phyloP scores from a whole-genome alignment of 2,113 vertebrate genomes.

The Oceanodroma tethys region DNA sequence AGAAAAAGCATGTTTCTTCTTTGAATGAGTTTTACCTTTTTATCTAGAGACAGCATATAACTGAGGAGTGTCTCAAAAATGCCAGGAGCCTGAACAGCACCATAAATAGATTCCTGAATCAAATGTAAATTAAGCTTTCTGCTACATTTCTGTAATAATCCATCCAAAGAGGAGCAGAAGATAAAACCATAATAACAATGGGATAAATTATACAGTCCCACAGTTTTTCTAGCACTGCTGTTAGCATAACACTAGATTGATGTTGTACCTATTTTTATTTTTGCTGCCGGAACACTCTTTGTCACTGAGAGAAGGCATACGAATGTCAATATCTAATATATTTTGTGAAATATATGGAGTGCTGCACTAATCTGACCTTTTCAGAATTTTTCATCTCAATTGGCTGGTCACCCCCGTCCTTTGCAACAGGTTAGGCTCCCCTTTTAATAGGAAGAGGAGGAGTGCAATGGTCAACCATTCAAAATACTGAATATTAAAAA shows the following conservation, averaged over 20 bases:
- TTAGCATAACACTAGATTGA: neutral
- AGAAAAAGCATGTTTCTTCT: slow-evolving; percentile 29
- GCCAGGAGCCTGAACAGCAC: neutral
- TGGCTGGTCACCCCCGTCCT: slow-evolving; percentile 30
- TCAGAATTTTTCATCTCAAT: slow-evolving; percentile 61
- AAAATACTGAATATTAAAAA: slow-evolving; percentile 76
- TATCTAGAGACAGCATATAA: neutral
- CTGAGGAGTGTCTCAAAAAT: neutral
- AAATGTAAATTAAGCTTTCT: slow-evolving; percentile 37
- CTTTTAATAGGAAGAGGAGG: slow-evolving; percentile 60
- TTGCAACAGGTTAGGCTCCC: slow-evolving; percentile 46
- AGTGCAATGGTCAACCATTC: slow-evolving; percentile 61
- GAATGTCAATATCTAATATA: slow-evolving; percentile 8
- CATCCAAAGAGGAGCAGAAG: slow-evolving; percentile 1
- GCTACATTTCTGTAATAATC: slow-evolving; percentile 13
- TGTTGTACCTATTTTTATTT: slow-evolving; percentile 34
- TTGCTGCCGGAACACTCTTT: slow-evolving; percentile 15
- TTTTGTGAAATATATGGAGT: slow-evolving; percentile 1
- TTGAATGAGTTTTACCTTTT: slow-evolving; percentile 56
- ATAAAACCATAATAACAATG: slow-evolving; percentile 4
- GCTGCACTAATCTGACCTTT: slow-evolving; percentile 68
- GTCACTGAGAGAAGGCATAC: neutral
- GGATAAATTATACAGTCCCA: slow-evolving; percentile 17
- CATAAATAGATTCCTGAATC: slow-evolving; percentile 27
- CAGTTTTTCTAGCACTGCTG: neutral